A percentile compares a stretch with the other conserved stretches of the same genome.
Conservation (phyloP, 2,113 vertebrate species). For the Mus pahari region DNA sequence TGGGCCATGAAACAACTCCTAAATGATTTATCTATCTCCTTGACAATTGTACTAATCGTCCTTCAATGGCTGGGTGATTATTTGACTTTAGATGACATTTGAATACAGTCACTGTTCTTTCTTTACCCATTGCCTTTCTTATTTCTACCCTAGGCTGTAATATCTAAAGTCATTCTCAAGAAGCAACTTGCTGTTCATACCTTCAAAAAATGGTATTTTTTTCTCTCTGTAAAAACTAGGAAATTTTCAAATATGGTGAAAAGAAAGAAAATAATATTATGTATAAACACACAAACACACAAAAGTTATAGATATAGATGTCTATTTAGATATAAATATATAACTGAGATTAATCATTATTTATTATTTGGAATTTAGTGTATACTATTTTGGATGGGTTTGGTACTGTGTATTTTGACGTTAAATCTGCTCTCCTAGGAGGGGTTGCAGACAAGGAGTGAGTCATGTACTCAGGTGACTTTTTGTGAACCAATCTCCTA, state of each 20-base stretch:
- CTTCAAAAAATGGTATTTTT: neutral
- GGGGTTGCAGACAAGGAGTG: too few species aligned
- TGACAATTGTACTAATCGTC: neutral
- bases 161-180: neutral
- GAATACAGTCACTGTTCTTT: neutral
- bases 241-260: conserved; percentile 17
- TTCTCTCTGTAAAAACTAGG: neutral
- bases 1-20: neutral
- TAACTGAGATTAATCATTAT: neutral
- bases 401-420: too few species aligned
- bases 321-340: neutral
- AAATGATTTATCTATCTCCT: neutral
- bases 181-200: neutral
- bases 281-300: neutral
- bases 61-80: neutral
- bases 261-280: conserved; percentile 10
- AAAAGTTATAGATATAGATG: too few species aligned
- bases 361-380: conserved; percentile 23
- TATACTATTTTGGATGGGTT: neutral
- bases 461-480: too few species aligned
- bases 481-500: too few species aligned
- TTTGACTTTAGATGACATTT: neutral
- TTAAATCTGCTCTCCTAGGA: too few species aligned
- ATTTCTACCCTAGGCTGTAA: neutral
- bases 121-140: neutral